phyloP scores from a whole-genome alignment of 2,888 invertebrate genomes.

The Corbicula japonica region DNA sequence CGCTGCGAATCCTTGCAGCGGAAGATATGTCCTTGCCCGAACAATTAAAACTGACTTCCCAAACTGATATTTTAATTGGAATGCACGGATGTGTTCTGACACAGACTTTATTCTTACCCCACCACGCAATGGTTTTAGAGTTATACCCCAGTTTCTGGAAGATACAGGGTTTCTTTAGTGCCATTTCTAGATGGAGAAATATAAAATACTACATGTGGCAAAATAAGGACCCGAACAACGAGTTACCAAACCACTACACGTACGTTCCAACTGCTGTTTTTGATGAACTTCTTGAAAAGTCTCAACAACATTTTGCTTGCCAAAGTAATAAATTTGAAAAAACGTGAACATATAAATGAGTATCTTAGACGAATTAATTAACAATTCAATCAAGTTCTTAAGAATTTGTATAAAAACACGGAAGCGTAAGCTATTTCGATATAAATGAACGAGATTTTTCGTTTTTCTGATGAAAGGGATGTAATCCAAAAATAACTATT shows the following conservation, averaged over 20 bases:
- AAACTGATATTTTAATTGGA: slow-evolving; percentile 47
- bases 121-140: slow-evolving; percentile 51
- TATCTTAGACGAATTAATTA: too few species aligned
- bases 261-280: slow-evolving; percentile 50
- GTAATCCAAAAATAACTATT: too few species aligned
- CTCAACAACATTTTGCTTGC: slow-evolving; percentile 8
- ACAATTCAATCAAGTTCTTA: too few species aligned
- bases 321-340: too few species aligned
- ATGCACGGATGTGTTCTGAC: slow-evolving; percentile 59
- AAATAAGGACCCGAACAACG: slow-evolving; percentile 43
- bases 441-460: too few species aligned
- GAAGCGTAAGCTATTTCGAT: too few species aligned
- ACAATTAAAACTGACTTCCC: slow-evolving; percentile 33
- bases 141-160: slow-evolving; percentile 53
- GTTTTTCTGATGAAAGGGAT: too few species aligned
- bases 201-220: slow-evolving; percentile 49
- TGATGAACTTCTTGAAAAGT: not conserved
- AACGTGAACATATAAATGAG: too few species aligned
- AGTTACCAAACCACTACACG: slow-evolving; percentile 56
- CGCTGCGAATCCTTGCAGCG: slow-evolving; percentile 36
- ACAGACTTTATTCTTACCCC: slow-evolving; percentile 50
- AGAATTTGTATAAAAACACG: too few species aligned
- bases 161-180: slow-evolving; percentile 43
- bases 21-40: slow-evolving; percentile 50
- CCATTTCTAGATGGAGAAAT: slow-evolving; percentile 55